Conservation (phyloP, 2,113 vertebrate species). For the Vulpes lagopus region DNA sequence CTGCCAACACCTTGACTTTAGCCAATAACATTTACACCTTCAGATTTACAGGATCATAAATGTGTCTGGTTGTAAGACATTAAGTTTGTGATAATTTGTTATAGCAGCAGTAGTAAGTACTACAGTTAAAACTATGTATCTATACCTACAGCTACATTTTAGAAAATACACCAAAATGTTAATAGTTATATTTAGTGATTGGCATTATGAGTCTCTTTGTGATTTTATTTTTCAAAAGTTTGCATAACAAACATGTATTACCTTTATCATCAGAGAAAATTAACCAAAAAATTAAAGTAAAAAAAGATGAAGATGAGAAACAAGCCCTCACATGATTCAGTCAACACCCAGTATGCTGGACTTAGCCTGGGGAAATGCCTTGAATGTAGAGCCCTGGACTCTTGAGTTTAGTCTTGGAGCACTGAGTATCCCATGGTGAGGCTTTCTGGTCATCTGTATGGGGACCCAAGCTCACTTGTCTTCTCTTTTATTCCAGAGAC, state of each 20-base stretch:
- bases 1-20: background rate
- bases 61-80: background rate
- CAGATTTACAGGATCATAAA: background rate
- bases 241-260: background rate
- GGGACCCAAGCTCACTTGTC: background rate
- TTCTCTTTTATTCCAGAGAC: constrained; percentile 23
- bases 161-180: background rate
- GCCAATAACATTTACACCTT: background rate
- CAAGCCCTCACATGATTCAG: background rate
- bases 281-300: constrained; percentile 34
- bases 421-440: fast-evolving
- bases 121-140: background rate
- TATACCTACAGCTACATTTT: too few species aligned
- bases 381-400: background rate
- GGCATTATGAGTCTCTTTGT: background rate
- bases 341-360: background rate
- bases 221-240: constrained; percentile 46
- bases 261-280: constrained; percentile 11
- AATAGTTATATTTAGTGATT: background rate
- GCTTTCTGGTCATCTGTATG: background rate
- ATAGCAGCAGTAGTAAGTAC: background rate
- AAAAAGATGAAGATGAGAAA: background rate
- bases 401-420: background rate
- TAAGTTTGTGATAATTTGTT: background rate
- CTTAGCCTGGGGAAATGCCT: background rate